Evolutionary conservation across 2,113 vertebrate genomes (phyloP).

Genomic region (Picathartes gymnocephalus): DNA sequence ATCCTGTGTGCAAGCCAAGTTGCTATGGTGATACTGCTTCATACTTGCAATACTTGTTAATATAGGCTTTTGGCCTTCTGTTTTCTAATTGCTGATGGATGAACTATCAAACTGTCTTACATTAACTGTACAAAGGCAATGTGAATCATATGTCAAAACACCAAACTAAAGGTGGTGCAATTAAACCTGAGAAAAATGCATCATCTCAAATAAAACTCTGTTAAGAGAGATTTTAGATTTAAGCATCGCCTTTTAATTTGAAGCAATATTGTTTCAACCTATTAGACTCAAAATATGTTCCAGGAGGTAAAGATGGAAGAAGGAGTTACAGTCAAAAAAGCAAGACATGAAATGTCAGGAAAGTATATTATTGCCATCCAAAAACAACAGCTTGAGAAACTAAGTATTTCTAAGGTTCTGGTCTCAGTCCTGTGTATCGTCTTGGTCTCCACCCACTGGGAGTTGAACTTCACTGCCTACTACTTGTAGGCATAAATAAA

Average conservation of each 20-base stretch:
- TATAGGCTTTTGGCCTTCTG: constrained; percentile 7
- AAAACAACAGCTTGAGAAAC: not conserved
- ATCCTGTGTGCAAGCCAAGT: constrained; percentile 36
- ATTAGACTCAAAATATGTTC: not conserved
- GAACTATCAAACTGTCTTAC: constrained; percentile 18
- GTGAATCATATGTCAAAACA: not conserved
- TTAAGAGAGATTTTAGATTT: not conserved
- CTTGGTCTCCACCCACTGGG: not conserved
- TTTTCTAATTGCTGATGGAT: constrained; percentile 23
- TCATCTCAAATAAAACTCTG: not conserved
- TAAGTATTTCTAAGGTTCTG: not conserved
- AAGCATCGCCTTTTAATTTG: not conserved
- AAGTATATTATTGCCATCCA: not conserved
- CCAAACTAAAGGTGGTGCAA: not conserved
- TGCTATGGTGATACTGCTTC: constrained; percentile 47
- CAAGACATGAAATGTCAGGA: not conserved
- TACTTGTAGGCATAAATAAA: not conserved
- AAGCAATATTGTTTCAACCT: not conserved
- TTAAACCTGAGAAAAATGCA: constrained; percentile 4
- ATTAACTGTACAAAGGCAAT: constrained; percentile 22
- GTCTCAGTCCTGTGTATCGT: not conserved
- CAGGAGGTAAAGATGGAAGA: not conserved
- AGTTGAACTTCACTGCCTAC: not conserved
- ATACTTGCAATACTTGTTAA: constrained; percentile 39
- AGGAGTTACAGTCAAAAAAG: not conserved